phyloP scores from a whole-genome alignment of 2,888 invertebrate species.

The Phytoseiulus persimilis region DNA sequence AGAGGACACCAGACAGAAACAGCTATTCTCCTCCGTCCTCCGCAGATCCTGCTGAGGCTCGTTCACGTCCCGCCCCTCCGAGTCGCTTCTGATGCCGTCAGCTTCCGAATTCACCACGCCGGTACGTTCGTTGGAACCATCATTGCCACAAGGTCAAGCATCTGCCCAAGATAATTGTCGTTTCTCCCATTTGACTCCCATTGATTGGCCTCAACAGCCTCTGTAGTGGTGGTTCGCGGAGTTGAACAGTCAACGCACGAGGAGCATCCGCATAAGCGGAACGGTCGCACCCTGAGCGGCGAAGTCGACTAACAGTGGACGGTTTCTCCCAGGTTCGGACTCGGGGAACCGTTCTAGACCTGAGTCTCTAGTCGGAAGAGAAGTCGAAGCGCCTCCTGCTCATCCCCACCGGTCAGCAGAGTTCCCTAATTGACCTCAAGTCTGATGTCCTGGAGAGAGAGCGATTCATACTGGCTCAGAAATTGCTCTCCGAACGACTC shows the following conservation, averaged over 20 bases:
- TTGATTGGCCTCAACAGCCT: neutral
- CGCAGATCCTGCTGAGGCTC: neutral
- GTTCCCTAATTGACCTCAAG: neutral
- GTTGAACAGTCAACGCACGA: neutral
- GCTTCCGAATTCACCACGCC: neutral
- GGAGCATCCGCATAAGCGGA: neutral
- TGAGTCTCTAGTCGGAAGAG: neutral
- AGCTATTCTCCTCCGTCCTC: neutral
- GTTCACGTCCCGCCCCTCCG: neutral
- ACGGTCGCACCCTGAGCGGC: neutral
- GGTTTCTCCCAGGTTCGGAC: neutral
- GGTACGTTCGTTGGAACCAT: neutral
- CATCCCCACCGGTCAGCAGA: neutral
- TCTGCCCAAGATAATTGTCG: neutral
- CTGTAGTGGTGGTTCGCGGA: neutral
- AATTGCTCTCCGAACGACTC: too few relatives aligned
- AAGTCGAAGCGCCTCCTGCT: neutral
- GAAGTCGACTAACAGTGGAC: neutral
- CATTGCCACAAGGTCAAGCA: neutral
- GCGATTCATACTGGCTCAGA: neutral
- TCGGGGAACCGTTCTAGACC: neutral
- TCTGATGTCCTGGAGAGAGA: neutral
- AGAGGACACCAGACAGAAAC: neutral
- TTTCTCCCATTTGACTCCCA: neutral
- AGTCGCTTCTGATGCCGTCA: neutral